Conservation (phyloP, 1,140 invertebrate species). For the Thaumatotibia leucotreta region DNA sequence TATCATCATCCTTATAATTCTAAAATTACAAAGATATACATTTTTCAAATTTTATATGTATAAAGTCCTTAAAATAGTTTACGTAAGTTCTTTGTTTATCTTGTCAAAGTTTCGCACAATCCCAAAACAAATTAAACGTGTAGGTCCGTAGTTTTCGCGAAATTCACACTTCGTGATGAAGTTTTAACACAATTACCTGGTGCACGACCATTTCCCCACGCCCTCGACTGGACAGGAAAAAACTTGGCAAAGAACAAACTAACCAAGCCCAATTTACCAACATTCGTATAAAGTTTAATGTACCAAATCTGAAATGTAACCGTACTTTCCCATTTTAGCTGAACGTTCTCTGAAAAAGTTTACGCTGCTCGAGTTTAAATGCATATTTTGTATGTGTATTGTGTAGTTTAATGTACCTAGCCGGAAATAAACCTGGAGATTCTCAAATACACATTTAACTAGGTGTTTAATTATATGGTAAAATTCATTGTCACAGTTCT, state of each 20-base stretch:
- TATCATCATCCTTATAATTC: no score
- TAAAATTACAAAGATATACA: no score
- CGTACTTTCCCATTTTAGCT: slow-evolving; percentile 10
- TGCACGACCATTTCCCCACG: slow-evolving; percentile 3
- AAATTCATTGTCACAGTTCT: no score
- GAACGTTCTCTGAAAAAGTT: neutral
- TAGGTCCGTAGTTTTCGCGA: neutral
- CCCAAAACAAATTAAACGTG: slow-evolving; percentile 10
- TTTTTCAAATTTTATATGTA: neutral
- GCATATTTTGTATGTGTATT: neutral
- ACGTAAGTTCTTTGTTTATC: neutral
- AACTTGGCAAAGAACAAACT: slow-evolving; percentile 13
- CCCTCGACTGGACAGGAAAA: slow-evolving; percentile 11
- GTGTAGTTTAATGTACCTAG: neutral
- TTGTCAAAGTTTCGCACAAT: neutral
- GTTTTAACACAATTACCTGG: slow-evolving; percentile 11
- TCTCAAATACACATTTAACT: neutral
- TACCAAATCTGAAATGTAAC: slow-evolving; percentile 13
- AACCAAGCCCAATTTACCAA: slow-evolving; percentile 12
- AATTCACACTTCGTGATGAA: slow-evolving; percentile 7
- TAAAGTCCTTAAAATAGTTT: neutral
- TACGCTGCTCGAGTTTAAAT: neutral
- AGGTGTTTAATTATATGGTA: no score
- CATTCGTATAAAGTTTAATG: slow-evolving; percentile 9
- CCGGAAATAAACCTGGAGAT: neutral